Percentiles rank a stretch among this genome's conserved stretches.
phyloP scores from a whole-genome alignment of 2,113 vertebrate species.

The Cyanoramphus novaezelandiae region DNA sequence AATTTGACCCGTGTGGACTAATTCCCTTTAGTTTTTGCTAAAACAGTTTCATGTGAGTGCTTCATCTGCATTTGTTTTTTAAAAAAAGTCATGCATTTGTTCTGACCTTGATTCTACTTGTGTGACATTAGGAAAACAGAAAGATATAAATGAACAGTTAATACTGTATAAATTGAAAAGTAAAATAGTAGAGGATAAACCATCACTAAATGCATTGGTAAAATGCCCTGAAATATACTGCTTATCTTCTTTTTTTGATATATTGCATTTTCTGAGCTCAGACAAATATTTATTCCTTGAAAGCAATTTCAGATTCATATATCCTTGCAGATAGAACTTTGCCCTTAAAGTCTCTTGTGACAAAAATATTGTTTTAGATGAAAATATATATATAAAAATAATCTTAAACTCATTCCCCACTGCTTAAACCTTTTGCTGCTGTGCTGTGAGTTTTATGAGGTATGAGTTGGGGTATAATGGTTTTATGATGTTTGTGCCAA shows the following conservation, averaged over 20 bases:
- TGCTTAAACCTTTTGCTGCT: not conserved
- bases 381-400: not conserved
- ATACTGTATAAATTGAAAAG: not conserved
- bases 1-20: not conserved
- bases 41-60: not conserved
- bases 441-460: not conserved
- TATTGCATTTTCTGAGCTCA: constrained; percentile 2
- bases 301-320: constrained; percentile 37
- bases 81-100: not conserved
- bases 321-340: constrained; percentile 28
- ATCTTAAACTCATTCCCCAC: not conserved
- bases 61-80: not conserved
- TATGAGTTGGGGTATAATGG: not conserved
- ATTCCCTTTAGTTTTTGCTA: not conserved
- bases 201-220: not conserved
- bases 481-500: not conserved
- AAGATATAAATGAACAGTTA: not conserved
- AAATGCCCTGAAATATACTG: not conserved
- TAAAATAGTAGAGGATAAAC: not conserved
- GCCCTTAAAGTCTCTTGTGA: not conserved
- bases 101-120: not conserved
- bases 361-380: constrained; percentile 20
- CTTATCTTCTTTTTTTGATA: not conserved
- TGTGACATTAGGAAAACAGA: not conserved
- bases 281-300: constrained; percentile 12